Conservation (phyloP, 2,888 invertebrate genomes). For the Reticulitermes lucifugus region DNA sequence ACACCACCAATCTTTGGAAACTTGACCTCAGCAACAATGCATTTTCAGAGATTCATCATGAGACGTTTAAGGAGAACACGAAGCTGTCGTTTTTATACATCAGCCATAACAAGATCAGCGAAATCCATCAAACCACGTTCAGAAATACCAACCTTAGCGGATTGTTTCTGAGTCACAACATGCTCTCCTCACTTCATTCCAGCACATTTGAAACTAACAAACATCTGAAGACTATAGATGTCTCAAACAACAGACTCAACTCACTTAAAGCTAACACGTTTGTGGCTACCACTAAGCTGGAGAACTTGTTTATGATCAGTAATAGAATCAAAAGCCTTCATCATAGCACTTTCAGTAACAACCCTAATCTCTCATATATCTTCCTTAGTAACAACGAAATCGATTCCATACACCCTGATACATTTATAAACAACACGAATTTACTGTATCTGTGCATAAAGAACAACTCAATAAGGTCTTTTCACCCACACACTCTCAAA, state of each 20-base stretch:
- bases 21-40: slow-evolving; percentile 5
- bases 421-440: slow-evolving; percentile 26
- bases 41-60: neutral
- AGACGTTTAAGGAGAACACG: slow-evolving; percentile 8
- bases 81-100: slow-evolving; percentile 18
- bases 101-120: neutral
- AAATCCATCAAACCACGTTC: slow-evolving; percentile 15
- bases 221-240: slow-evolving; percentile 19
- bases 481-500: slow-evolving; percentile 23
- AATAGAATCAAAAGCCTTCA: slow-evolving; percentile 15
- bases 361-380: slow-evolving; percentile 4
- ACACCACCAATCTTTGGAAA: slow-evolving; percentile 31
- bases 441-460: neutral
- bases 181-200: neutral
- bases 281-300: neutral
- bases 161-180: slow-evolving; percentile 18
- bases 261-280: slow-evolving; percentile 1
- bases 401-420: slow-evolving; percentile 10
- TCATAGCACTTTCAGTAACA: slow-evolving; percentile 3
- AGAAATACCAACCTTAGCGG: slow-evolving; percentile 1
- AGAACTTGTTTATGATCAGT: slow-evolving; percentile 10
- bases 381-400: slow-evolving; percentile 1
- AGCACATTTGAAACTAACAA: neutral
- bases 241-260: slow-evolving; percentile 1
- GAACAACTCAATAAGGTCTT: neutral